Evolutionary conservation across 2,113 vertebrate species (phyloP), one percentile per base, ranked within the genome.

Genomic region (Agapornis roseicollis): DNA sequence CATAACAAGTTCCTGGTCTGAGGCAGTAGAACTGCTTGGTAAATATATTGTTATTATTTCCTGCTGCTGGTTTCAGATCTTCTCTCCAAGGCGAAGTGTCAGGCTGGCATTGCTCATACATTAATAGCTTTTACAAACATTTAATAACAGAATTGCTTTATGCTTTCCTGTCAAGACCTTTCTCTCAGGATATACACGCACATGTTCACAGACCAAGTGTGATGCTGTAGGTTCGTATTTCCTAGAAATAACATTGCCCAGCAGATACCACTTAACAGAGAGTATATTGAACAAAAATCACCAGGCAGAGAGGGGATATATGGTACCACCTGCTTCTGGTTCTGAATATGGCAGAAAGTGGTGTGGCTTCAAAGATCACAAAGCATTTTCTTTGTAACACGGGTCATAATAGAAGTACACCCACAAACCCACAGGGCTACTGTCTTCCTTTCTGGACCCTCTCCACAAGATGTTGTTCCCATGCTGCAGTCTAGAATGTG

Each of bases 111-210:
- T 78, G 78, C 73, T 65, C 61, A 8, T 76, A 27, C 56, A 81
- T 96, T 88, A 92, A 87, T 69, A 92, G 61, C 69, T 90, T 90
- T 86, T 84, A 69, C 85, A 89, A 68, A 85, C 73, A 71, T 79
- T 83, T 94, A 85, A 85, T 93, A 92, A 73, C 46, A 64, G 71
- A 94, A 86, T 37, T 79, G 69, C 72, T 93, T 70, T 68, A 44
- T 93, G 65, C 35, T 84, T 84, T 84, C 47, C 85, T 86, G 69
- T 31, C 28, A 44, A 81, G 90, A 58, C 82, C 64, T 81, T 78
- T 88, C 80, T 44, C 68, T 90, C 55, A 42, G 50, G 76, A 70
- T 85, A 50, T 85, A 4, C 64, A 24, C 33, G 15, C 31, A n/a
- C 42, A 46, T 0, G 0, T 35, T 80, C 87, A 39, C 49, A 63